Evolutionary conservation across 2,797 vertebrate species (phyloP), one percentile per base, ranked within the genome.

Genomic region (Taeniopygia guttata): DNA sequence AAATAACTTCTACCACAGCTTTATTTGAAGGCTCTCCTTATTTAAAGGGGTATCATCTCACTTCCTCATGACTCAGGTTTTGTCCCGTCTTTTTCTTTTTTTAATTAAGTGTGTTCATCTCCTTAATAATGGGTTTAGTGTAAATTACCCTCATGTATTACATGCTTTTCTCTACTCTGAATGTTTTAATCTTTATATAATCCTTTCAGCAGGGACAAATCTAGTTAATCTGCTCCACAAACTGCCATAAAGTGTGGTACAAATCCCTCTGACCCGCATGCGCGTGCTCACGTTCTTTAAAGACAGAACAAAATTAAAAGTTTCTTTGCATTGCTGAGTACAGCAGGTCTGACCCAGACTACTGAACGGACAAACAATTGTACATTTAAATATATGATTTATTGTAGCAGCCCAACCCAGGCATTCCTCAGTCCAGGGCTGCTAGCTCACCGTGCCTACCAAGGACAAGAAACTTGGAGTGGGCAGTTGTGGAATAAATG

Each of bases 1-100:
- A 96, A 94, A 95, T 97, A 93, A 66, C 93, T 94, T 96, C 92
- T 93, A 95, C 95, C 89, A 72, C 86, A 95, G 87, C 93, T 94
- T 96, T 96, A 92, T 93, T 94, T 96, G 90, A 96, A 97, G 86
- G 81, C 86, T 60, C 62, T 94, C 75, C 87, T 73, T 92, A 51
- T 90, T 93, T 96, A 96, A 96, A 88, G 69, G 69, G 85, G 69
- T 85, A 77, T 92, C 94, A 56, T 93, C 88, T 92, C 92, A 51
- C 74, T 70, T 56, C 62, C 90, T 63, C 48, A 49, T 91, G 80
- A 85, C 73, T 81, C 85, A 86, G 67, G 46, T 69, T 84, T 93
- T 78, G 64, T 87, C 64, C 69, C 51, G 25, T 70, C 11, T 75
- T 68, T 60, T 45, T 82, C 59, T 60, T 92, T 77, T 70, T 43